phyloP scores from a whole-genome alignment of 2,797 vertebrate species.

The Lemur catta region DNA sequence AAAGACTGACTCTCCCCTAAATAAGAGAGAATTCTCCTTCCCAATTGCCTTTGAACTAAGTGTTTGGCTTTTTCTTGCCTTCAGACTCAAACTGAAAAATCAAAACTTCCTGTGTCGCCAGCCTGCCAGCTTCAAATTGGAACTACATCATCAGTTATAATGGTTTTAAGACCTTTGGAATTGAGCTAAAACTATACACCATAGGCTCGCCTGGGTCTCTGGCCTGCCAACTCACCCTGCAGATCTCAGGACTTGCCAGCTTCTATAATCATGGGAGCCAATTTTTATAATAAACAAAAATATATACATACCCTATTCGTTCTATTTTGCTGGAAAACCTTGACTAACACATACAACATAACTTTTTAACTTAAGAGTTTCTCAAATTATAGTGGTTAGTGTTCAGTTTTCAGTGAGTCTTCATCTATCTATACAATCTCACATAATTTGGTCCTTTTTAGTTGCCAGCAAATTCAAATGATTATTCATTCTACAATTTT shows the following conservation, averaged over 20 bases:
- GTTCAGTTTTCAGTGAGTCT: background rate
- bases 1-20: background rate
- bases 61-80: background rate
- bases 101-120: background rate
- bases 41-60: background rate
- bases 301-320: background rate
- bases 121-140: background rate
- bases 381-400: background rate
- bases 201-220: background rate
- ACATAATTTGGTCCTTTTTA: background rate
- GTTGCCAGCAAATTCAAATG: background rate
- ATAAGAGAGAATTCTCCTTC: background rate
- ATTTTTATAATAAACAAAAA: background rate
- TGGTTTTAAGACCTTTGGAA: background rate
- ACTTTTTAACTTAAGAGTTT: background rate
- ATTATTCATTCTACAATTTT: background rate
- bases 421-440: background rate
- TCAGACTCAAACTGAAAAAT: background rate
- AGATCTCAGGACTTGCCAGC: background rate
- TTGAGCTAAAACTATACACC: background rate
- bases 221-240: background rate
- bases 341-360: background rate
- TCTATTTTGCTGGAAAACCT: background rate
- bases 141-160: accelerated
- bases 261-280: background rate